Evolutionary conservation across 2,797 vertebrate species (phyloP).

Genomic region (Neopelma chrysocephalum): DNA sequence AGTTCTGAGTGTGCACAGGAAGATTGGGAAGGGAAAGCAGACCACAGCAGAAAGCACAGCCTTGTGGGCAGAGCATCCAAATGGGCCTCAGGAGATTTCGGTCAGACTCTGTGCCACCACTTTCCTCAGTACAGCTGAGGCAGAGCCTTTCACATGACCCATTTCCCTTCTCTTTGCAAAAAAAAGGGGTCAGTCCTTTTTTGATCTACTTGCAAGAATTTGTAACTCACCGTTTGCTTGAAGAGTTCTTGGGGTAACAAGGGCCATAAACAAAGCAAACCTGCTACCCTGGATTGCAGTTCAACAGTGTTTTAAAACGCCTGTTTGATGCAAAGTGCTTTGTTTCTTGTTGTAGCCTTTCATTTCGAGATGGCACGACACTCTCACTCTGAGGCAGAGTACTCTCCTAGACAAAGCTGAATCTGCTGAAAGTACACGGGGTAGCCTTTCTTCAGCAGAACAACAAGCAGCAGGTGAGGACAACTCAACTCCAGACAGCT

Average conservation of each 20-base stretch:
- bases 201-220: not conserved
- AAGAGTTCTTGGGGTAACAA: not conserved
- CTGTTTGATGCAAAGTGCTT: constrained; percentile 24
- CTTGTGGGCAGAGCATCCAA: not conserved
- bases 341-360: not conserved
- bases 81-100: not conserved
- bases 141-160: not conserved
- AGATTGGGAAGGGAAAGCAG: not conserved
- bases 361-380: not conserved
- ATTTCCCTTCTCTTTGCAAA: not conserved
- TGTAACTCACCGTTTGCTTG: not conserved
- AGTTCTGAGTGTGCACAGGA: not conserved
- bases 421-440: not conserved
- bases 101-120: not conserved
- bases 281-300: not conserved
- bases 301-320: not conserved
- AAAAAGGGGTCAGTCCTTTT: not conserved
- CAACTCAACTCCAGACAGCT: not conserved
- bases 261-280: not conserved
- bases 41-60: not conserved
- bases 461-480: not conserved
- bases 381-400: not conserved
- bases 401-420: not conserved
- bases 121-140: not conserved
- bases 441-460: not conserved